Evolutionary conservation across 1,140 invertebrate genomes (phyloP).

Genomic region (Aphis gossypii): DNA sequence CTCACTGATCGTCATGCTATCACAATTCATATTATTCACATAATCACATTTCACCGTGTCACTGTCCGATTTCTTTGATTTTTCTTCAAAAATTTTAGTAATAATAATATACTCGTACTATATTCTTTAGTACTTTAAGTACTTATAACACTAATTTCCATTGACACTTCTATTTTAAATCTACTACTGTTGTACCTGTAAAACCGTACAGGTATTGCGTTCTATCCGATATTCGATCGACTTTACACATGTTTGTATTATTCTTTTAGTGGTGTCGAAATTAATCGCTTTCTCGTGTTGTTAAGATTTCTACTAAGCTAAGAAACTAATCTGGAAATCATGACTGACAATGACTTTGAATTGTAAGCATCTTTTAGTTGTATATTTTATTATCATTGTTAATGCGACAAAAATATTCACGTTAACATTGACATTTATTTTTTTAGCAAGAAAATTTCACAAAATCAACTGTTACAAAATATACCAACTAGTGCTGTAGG

Average conservation of each 20-base stretch:
- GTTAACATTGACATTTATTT: neutral
- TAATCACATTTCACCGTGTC: too few relatives aligned
- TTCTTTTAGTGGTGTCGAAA: neutral
- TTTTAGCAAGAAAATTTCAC: neutral
- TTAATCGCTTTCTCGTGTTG: neutral
- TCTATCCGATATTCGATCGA: neutral
- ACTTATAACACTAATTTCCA: too few relatives aligned
- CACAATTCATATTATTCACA: too few relatives aligned
- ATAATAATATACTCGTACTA: too few relatives aligned
- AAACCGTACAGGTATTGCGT: too few relatives aligned
- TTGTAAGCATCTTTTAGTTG: neutral
- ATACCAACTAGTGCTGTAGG: neutral
- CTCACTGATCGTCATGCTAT: too few relatives aligned
- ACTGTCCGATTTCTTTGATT: too few relatives aligned
- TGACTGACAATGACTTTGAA: neutral
- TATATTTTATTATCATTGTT: neutral
- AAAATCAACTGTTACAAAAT: conserved; percentile 13
- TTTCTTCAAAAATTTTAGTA: too few relatives aligned
- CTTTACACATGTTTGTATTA: neutral
- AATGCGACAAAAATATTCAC: neutral
- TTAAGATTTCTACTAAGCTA: neutral
- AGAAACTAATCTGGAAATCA: neutral
- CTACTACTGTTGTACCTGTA: too few relatives aligned
- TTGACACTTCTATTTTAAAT: neutral
- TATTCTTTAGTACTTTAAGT: too few relatives aligned